Evolutionary conservation across 2,797 vertebrate genomes (phyloP).

Genomic region (Enteromius thamalakanensis): DNA sequence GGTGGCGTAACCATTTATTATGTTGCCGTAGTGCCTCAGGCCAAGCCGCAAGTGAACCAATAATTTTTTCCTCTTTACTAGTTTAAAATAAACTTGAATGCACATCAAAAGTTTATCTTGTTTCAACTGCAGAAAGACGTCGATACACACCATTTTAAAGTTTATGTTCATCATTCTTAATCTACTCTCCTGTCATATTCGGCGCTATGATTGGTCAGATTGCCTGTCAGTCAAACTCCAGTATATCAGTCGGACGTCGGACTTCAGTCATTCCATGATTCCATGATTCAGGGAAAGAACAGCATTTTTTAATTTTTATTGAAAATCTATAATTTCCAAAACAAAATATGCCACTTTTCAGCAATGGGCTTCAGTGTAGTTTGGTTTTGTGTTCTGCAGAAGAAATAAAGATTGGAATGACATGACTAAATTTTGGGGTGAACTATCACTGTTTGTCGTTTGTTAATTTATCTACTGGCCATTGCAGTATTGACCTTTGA

Average conservation of each 20-base stretch:
- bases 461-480: background rate
- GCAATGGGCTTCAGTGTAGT: too few species aligned
- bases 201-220: background rate
- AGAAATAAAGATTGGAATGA: background rate
- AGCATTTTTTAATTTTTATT: background rate
- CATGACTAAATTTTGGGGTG: background rate
- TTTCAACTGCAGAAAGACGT: background rate
- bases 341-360: background rate
- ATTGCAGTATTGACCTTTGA: constrained; percentile 1
- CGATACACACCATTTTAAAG: background rate
- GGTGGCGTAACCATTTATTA: background rate
- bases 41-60: background rate
- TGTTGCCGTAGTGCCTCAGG: background rate
- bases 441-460: background rate
- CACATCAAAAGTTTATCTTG: background rate
- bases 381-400: background rate
- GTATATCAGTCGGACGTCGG: background rate
- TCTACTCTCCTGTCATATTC: background rate
- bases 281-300: background rate
- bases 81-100: background rate
- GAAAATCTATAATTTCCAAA: background rate
- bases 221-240: too few species aligned
- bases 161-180: background rate
- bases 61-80: background rate
- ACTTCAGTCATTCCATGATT: background rate